Base-by-base conservation (phyloP, 2,888 invertebrate species). In the Amphiduros pacificus region DNA sequence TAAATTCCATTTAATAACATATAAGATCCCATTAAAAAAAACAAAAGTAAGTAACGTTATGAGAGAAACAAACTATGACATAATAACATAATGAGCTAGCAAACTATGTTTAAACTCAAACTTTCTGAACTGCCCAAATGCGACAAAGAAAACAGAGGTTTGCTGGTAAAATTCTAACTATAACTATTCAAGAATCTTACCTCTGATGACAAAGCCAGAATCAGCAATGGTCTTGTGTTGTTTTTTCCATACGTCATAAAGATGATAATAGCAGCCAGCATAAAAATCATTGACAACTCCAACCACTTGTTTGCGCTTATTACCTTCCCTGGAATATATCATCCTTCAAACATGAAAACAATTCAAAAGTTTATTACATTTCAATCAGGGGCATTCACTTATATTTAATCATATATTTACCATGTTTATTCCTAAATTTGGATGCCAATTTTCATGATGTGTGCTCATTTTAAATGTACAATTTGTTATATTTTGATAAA, bases 121-220 rank as follows among this genome's bases (percentile, higher is more conserved):
- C 52, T 24, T 22, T 51, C 9, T 26, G 17, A 48, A 22, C 6
- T 9, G 48, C 22, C 6, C 20, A 20, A 48, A 17, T 22, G 20
- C 14, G 6, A 9, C 22, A 48, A 36, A 9, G 9, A 17, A 22
- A 49, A 49, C 22, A 49, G 6, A 14, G 6, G 22, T 9, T 17
- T n/a, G 9, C 14, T 49, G 9, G 22, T 17, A 27, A 5, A 51
- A 3, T 5, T 14, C 5, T 27, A 51, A 9, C 5, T 51, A 22
- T 51, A 22, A 14, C 14, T 9, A 48, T 48, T 14, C n/a, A 17
- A 31, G 9, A 49, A 49, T 20, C 20, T 20, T 28, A 85, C 85
- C 85, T 82, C 84, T 84, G 1, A 86, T 73, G 14, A 86, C 81
- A 74, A 77, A 83, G 36, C 86, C 85, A 9, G 85, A 84, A 71